A percentile compares a stretch with the other conserved stretches of the same genome.
Conservation (phyloP, 2,888 invertebrate species). For the Agonopterix alstromeriana region DNA sequence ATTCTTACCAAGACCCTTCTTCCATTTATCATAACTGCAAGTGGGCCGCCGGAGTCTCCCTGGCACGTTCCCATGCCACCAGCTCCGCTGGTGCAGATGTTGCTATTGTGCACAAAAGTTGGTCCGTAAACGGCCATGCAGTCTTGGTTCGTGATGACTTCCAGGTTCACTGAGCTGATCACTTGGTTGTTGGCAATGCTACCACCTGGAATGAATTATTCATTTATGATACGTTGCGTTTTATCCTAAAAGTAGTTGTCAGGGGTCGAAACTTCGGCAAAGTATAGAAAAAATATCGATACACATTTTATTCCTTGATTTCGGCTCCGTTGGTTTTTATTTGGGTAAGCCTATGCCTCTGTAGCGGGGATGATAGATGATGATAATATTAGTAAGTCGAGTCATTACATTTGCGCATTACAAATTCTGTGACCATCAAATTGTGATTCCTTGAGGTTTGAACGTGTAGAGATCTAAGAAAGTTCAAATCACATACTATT, state of each 20-base stretch:
- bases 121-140: conserved; percentile 26
- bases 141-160: conserved; percentile 29
- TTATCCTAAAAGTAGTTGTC: not conserved
- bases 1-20: conserved; percentile 26
- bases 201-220: conserved; percentile 19
- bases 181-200: conserved; percentile 24
- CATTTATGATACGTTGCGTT: not conserved
- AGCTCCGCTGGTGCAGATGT: conserved; percentile 41
- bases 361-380: too few relatives aligned
- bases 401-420: too few relatives aligned
- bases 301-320: too few relatives aligned
- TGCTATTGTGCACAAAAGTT: conserved; percentile 15
- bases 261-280: not conserved
- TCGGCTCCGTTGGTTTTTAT: too few relatives aligned
- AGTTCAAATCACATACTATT: too few relatives aligned
- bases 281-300: too few relatives aligned
- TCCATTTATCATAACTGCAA: conserved; percentile 19
- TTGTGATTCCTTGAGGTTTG: too few relatives aligned
- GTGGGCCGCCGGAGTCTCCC: conserved; percentile 56
- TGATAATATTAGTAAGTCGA: too few relatives aligned
- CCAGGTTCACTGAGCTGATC: conserved; percentile 34
- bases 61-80: conserved; percentile 31
- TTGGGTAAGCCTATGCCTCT: too few relatives aligned
- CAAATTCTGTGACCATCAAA: too few relatives aligned
- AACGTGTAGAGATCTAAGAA: too few relatives aligned